Evolutionary conservation across 2,888 invertebrate genomes (phyloP), one percentile per base, ranked within the genome.

Genomic region (Drosophila tripunctata): DNA sequence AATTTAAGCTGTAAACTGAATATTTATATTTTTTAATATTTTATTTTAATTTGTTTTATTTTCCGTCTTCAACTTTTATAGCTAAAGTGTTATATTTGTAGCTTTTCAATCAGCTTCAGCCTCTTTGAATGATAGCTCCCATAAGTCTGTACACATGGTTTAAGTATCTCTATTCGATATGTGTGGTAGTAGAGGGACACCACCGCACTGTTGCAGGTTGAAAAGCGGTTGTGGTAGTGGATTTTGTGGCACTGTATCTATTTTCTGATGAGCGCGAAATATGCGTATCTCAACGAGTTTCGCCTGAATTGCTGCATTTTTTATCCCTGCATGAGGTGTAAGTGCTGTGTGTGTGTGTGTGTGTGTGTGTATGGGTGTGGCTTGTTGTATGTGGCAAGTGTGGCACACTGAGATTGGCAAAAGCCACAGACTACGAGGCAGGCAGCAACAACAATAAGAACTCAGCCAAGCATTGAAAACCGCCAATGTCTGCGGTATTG

Each of bases 291-390:
- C 52, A 17, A 40, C 64, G 76, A 67, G 56, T 61, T 78, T 70
- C 82, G 87, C 78, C 85, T 78, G 82, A 81, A 68, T 87, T 75
- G 87, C 70, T 78, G 54, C 75, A 63, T 65, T 78, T 74, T 71
- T 77, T 70, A 70, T 74, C 48, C 61, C 63, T 60, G 58, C 56
- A 69, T 64, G 27, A n/a, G 30, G 31, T 31, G 41, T 17, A 19
- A 19, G 30, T 38, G 38, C 12, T 14, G 10, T 24, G 24, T 24
- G 24, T 24, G 8, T 2, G 10, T 2, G 27, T 27, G 33, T 15
- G 19, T 7, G 31, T 21, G 15, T 22, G 48, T 24, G 17, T 24
- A 14, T 17, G 27, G 24, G 57, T 12, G 54, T n/a, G 17, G 44
- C 15, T 14, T 36, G 45, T 15, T 50, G 44, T 31, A 33, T 30